Conservation (phyloP, 2,113 vertebrate species). For the Tursiops truncatus region DNA sequence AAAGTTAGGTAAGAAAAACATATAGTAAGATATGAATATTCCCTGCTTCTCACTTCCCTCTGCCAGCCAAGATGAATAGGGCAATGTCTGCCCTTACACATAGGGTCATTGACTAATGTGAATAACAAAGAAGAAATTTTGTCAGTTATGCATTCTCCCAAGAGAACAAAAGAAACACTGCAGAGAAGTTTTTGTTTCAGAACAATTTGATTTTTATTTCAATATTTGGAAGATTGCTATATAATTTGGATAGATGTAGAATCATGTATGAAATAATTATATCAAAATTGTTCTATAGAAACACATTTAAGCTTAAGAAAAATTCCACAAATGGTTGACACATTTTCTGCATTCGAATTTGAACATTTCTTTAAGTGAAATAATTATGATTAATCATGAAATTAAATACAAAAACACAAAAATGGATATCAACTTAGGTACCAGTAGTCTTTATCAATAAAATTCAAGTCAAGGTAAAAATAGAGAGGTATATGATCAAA, state of each 20-base stretch:
- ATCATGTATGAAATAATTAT: neutral
- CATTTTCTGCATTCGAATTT: neutral
- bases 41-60: neutral
- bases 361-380: neutral
- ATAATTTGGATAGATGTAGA: neutral
- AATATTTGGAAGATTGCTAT: neutral
- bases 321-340: slow-evolving; percentile 10
- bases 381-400: slow-evolving; percentile 27
- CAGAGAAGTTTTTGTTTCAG: neutral
- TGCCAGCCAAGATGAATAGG: neutral
- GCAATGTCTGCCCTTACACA: neutral
- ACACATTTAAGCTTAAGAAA: neutral
- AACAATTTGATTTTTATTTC: neutral
- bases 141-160: neutral
- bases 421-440: neutral
- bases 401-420: neutral
- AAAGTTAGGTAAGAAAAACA: neutral
- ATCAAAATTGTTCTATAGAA: neutral
- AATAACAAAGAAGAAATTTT: neutral
- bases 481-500: neutral
- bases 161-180: neutral
- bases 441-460: neutral
- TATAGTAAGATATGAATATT: neutral
- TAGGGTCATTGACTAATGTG: neutral
- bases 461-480: slow-evolving; percentile 42